Conservation (phyloP, 2,888 invertebrate species). For the Pyrocoelia pectoralis region DNA sequence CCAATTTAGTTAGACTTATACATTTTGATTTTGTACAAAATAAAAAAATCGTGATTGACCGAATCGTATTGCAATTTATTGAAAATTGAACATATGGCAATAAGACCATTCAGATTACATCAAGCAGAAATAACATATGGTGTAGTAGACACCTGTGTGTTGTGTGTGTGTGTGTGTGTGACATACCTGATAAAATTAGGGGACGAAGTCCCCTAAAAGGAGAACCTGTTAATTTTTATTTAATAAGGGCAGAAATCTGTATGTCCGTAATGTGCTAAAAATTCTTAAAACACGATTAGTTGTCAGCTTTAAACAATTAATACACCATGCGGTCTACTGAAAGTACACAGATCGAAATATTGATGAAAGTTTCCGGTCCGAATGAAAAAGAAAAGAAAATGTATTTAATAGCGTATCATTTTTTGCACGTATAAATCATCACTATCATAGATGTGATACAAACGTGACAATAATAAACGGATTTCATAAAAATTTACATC, state of each 20-base stretch:
- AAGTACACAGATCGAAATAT: neutral
- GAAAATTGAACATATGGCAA: conserved; percentile 20
- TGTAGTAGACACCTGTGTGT: conserved; percentile 25
- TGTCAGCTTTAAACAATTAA: neutral
- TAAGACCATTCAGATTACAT: conserved; percentile 26
- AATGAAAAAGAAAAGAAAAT: conserved; percentile 8
- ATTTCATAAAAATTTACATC: conserved; percentile 43
- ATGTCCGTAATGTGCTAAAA: too few species aligned
- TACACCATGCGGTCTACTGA: too few species aligned
- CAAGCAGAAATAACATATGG: conserved; percentile 26
- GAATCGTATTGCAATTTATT: neutral
- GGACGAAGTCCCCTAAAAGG: neutral
- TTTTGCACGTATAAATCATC: conserved; percentile 34
- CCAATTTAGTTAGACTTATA: conserved; percentile 8
- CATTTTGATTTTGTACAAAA: conserved; percentile 1
- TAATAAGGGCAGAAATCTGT: conserved; percentile 7
- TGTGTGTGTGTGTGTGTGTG: too few species aligned
- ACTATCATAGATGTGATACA: conserved; percentile 32
- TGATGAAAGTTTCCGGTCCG: conserved; percentile 1
- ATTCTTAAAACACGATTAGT: neutral
- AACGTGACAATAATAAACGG: conserved; percentile 35
- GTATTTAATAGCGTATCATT: conserved; percentile 9
- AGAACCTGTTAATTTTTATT: conserved; percentile 25
- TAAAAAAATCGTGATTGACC: neutral
- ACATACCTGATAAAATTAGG: conserved; percentile 18